phyloP scores from a whole-genome alignment of 2,113 vertebrate species.

The Stegastes partitus region DNA sequence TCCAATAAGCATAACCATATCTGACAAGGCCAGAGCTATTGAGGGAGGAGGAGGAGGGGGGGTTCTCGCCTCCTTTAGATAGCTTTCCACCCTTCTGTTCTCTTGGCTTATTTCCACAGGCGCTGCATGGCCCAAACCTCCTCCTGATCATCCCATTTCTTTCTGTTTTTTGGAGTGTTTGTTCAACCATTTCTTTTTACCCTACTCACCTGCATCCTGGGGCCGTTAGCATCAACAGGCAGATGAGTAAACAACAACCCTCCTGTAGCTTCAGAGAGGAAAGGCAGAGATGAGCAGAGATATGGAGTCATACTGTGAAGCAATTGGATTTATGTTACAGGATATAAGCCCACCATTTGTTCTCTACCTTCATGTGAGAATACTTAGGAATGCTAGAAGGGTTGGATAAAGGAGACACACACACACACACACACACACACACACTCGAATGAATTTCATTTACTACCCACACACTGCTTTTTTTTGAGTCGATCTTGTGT shows the following conservation, averaged over 20 bases:
- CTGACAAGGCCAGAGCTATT: slow-evolving; percentile 78
- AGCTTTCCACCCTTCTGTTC: slow-evolving; percentile 69
- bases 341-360: slow-evolving; percentile 45
- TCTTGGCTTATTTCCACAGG: slow-evolving; percentile 60
- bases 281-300: slow-evolving; percentile 17
- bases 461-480: slow-evolving; percentile 61
- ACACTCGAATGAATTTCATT: slow-evolving; percentile 63
- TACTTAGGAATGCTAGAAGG: slow-evolving; percentile 49
- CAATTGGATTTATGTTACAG: slow-evolving; percentile 43
- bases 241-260: slow-evolving; percentile 51
- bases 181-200: slow-evolving; percentile 32
- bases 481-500: slow-evolving; percentile 66
- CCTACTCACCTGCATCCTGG: slow-evolving; percentile 1
- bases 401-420: slow-evolving; percentile 19
- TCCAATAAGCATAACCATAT: slow-evolving; percentile 78
- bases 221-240: slow-evolving; percentile 55
- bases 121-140: slow-evolving; percentile 23
- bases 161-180: slow-evolving; percentile 24
- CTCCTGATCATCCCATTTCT: slow-evolving; percentile 35
- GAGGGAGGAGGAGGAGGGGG: slow-evolving; percentile 44
- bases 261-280: slow-evolving; percentile 13
- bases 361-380: slow-evolving; percentile 43
- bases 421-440: slow-evolving; percentile 29
- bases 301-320: slow-evolving; percentile 22
- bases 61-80: slow-evolving; percentile 63